Conservation (phyloP, 2,113 vertebrate genomes). For the Crypturellus undulatus region DNA sequence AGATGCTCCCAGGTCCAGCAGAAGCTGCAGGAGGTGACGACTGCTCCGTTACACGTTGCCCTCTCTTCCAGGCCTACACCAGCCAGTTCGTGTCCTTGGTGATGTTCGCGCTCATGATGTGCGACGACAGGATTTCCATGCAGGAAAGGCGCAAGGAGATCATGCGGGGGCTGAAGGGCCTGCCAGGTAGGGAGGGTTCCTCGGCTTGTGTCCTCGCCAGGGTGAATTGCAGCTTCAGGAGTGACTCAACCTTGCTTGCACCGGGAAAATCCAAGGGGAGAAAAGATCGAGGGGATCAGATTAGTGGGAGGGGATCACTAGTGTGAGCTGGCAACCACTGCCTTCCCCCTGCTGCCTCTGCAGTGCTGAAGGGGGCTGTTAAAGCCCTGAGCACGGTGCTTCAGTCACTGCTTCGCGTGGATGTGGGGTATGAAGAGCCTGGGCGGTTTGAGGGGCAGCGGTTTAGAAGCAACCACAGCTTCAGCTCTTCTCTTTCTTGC, state of each 20-base stretch:
- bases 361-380: too few species aligned
- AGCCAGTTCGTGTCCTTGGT: slow-evolving; percentile 97
- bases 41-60: accelerated
- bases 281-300: not conserved
- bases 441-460: not conserved
- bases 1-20: not conserved
- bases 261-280: too few species aligned
- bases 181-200: slow-evolving; percentile 85
- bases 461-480: accelerated
- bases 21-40: accelerated
- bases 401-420: not conserved
- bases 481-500: not conserved
- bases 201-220: accelerated
- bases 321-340: accelerated
- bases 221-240: not conserved
- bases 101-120: slow-evolving; percentile 99
- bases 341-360: accelerated
- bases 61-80: slow-evolving; percentile 88
- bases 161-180: slow-evolving; percentile 88
- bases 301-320: accelerated
- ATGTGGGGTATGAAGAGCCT: accelerated
- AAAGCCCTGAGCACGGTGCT: accelerated
- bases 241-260: not conserved
- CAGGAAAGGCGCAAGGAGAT: slow-evolving; percentile 95
- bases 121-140: slow-evolving; percentile 96